Evolutionary conservation across 2,888 invertebrate genomes (phyloP).

Genomic region (Oxyscelio sp.): DNA sequence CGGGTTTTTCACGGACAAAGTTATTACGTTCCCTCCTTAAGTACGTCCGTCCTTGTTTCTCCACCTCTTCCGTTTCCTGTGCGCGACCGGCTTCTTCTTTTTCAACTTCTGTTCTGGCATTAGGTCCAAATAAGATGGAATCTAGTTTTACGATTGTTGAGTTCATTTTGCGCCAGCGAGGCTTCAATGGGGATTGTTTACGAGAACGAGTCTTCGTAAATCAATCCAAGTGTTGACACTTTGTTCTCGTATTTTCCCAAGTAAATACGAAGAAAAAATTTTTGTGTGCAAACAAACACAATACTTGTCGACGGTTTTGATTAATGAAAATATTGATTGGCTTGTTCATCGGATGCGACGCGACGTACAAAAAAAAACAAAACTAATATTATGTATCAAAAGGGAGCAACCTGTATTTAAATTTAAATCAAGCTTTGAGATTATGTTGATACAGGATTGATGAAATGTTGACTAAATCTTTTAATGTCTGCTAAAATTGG

Average conservation of each 20-base stretch:
- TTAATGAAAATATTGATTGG: not conserved
- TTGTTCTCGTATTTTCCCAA: slow-evolving; percentile 24
- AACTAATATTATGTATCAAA: too few relatives aligned
- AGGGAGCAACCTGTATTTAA: too few relatives aligned
- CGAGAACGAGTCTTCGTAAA: slow-evolving; percentile 49
- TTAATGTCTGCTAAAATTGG: too few relatives aligned
- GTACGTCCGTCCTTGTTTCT: slow-evolving; percentile 10
- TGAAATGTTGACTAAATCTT: too few relatives aligned
- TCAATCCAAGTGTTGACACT: slow-evolving; percentile 41
- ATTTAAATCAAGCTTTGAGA: too few relatives aligned
- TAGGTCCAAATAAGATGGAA: slow-evolving; percentile 65
- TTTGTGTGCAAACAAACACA: too few relatives aligned
- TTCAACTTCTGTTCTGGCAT: slow-evolving; percentile 51
- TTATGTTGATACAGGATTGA: too few relatives aligned
- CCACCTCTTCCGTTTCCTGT: slow-evolving; percentile 68
- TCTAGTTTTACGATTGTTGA: slow-evolving; percentile 61
- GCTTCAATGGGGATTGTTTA: slow-evolving; percentile 58
- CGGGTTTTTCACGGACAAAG: slow-evolving; percentile 84
- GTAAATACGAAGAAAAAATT: too few relatives aligned
- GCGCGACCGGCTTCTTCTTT: slow-evolving; percentile 41
- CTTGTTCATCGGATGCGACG: too few relatives aligned
- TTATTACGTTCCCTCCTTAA: slow-evolving; percentile 83
- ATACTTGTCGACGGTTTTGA: not conserved
- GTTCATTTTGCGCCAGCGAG: slow-evolving; percentile 38
- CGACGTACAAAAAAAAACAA: too few relatives aligned